These are phyloP conservation scores for Protosalanx chinensis DNA, from an alignment of 2,797 vertebrate genomes.

Conservation along the genomic window DNA sequence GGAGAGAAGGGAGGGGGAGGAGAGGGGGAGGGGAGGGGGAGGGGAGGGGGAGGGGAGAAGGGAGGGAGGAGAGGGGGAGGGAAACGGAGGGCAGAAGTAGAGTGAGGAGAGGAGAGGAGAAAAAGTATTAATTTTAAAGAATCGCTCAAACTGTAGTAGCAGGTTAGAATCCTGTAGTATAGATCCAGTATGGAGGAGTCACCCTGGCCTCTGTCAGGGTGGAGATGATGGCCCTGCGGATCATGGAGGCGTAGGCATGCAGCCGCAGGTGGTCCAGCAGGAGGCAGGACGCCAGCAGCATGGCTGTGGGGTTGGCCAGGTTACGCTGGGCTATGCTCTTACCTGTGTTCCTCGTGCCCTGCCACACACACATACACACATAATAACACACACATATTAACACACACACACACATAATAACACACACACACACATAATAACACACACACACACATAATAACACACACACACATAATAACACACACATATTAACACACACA, in stretches of 20 bases:
- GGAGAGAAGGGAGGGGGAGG: conserved; percentile 5
- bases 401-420: neutral
- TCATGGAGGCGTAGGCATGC: conserved; percentile 75
- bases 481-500: no score
- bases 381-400: neutral
- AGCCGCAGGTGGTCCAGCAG: conserved; percentile 86
- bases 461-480: no score
- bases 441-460: neutral
- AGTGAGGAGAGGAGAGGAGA: neutral
- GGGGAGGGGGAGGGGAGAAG: neutral
- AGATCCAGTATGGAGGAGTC: conserved; percentile 2
- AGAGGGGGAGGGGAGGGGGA: neutral
- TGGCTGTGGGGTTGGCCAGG: conserved; percentile 84
- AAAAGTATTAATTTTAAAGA: neutral
- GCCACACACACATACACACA: conserved; percentile 4
- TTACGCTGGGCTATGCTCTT: conserved; percentile 84
- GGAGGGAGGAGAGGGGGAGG: no score
- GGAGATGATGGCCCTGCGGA: conserved; percentile 77
- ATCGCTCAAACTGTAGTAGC: neutral
- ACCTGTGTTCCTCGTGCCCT: conserved; percentile 87
- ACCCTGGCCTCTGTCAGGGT: conserved; percentile 78
- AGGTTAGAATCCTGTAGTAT: no score
- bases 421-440: neutral
- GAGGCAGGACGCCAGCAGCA: conserved; percentile 83
- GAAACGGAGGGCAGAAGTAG: neutral